Conservation (phyloP, 1,140 invertebrate genomes). For the Apis cerana region DNA sequence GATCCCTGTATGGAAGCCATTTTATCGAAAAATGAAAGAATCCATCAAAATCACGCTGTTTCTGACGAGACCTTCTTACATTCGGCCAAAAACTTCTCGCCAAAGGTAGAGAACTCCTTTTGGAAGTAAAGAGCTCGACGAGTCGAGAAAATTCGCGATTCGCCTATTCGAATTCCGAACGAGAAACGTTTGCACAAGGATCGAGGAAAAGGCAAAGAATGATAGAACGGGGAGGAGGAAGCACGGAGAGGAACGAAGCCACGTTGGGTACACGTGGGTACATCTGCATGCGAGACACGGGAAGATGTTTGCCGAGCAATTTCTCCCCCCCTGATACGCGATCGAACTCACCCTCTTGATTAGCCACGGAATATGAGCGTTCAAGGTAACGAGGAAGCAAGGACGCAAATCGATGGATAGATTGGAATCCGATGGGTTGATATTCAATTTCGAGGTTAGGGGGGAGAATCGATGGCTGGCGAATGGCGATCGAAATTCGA, state of each 20-base stretch:
- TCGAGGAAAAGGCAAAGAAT: conserved; percentile 1
- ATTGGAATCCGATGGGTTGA: background rate
- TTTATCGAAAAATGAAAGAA: no score
- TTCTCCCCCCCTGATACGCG: conserved; percentile 9
- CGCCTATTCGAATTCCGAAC: conserved; percentile 23
- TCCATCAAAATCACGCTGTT: no score
- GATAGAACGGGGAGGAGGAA: background rate
- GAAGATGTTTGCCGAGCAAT: conserved; percentile 28
- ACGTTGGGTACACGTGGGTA: background rate
- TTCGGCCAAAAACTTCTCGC: no score
- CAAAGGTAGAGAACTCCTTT: no score
- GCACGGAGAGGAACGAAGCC: background rate
- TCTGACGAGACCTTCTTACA: no score
- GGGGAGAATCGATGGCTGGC: background rate
- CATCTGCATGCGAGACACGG: conserved; percentile 33
- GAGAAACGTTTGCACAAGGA: conserved; percentile 20
- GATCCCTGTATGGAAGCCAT: no score
- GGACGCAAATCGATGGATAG: background rate
- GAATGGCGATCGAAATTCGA: conserved; percentile 11
- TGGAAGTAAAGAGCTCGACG: background rate
- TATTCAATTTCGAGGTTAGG: background rate
- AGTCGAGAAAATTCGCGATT: conserved; percentile 6
- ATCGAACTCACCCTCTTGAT: background rate
- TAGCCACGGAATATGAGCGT: conserved; percentile 7
- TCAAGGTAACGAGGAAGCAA: conserved; percentile 1